Evolutionary conservation across 2,888 invertebrate species (phyloP).

Genomic region (Azorinus chamasolen): DNA sequence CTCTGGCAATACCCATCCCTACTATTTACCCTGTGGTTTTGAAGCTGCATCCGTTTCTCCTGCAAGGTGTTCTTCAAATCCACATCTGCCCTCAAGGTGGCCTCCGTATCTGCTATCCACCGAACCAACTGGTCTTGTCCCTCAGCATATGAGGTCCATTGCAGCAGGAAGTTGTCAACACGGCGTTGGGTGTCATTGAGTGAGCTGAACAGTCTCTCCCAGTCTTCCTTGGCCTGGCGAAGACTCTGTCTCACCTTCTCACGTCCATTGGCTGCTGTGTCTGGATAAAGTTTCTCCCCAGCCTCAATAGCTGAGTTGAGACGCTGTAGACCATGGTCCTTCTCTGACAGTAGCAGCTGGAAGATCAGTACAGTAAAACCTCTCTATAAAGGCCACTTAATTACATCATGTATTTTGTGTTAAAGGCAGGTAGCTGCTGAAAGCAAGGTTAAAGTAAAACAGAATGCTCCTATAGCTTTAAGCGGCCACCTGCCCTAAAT

Average conservation of each 20-base stretch:
- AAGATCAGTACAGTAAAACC: neutral
- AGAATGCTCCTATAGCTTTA: too few species aligned
- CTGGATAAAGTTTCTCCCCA: conserved; percentile 95
- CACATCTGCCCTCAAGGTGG: conserved; percentile 92
- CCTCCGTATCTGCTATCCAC: conserved; percentile 93
- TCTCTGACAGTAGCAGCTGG: conserved; percentile 92
- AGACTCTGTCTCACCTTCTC: conserved; percentile 94
- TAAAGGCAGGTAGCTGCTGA: neutral
- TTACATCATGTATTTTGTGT: too few species aligned
- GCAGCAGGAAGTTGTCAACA: conserved; percentile 94
- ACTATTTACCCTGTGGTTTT: conserved; percentile 91
- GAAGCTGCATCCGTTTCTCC: conserved; percentile 95
- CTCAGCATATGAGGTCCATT: conserved; percentile 97
- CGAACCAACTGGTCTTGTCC: conserved; percentile 91
- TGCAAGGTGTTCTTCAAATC: conserved; percentile 95
- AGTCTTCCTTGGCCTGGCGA: conserved; percentile 84
- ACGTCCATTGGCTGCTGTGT: conserved; percentile 94
- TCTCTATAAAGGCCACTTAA: too few species aligned
- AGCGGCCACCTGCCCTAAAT: too few species aligned
- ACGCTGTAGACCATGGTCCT: conserved; percentile 92
- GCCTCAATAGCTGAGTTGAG: conserved; percentile 94
- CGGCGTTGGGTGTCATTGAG: conserved; percentile 93
- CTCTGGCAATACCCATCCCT: too few species aligned
- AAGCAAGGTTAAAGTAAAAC: too few species aligned
- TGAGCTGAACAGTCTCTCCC: conserved; percentile 88